These are phyloP conservation scores for Ornithoptera alexandrae DNA, from an alignment of 2,888 invertebrate genomes.

Conservation along the genomic window DNA sequence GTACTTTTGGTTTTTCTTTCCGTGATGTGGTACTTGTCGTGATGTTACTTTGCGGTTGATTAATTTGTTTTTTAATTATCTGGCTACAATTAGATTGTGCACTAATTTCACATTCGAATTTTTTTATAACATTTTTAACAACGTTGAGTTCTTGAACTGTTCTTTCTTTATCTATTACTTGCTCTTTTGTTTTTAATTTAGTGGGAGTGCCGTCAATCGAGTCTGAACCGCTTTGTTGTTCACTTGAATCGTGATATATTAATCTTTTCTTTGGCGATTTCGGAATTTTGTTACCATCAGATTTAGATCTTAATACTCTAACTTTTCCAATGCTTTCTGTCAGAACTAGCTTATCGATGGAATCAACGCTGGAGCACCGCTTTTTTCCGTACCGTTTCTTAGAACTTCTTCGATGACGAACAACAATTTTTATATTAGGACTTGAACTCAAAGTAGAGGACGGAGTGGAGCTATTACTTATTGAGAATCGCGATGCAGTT, in stretches of 20 bases:
- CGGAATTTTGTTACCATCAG: slow-evolving; percentile 69
- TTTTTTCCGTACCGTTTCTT: slow-evolving; percentile 73
- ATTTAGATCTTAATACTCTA: slow-evolving; percentile 68
- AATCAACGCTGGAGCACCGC: slow-evolving; percentile 74
- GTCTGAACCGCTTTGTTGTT: slow-evolving; percentile 64
- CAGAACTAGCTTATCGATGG: slow-evolving; percentile 63
- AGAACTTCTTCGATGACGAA: slow-evolving; percentile 66
- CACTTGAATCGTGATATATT: slow-evolving; percentile 61
- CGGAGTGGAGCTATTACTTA: slow-evolving; percentile 70
- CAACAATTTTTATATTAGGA: slow-evolving; percentile 74
- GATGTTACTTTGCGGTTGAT: slow-evolving; percentile 50
- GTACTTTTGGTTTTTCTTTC: slow-evolving; percentile 81
- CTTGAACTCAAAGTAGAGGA: slow-evolving; percentile 71
- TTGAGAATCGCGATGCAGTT: slow-evolving; percentile 51
- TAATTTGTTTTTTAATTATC: slow-evolving; percentile 66
- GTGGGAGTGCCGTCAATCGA: slow-evolving; percentile 63
- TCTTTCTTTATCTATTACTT: slow-evolving; percentile 38
- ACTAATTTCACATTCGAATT: slow-evolving; percentile 73
- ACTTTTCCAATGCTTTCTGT: slow-evolving; percentile 58
- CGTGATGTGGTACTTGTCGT: slow-evolving; percentile 47
- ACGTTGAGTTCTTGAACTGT: slow-evolving; percentile 49
- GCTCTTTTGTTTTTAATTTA: slow-evolving; percentile 41
- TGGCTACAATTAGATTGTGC: slow-evolving; percentile 55
- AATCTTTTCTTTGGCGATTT: slow-evolving; percentile 67
- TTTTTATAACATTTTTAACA: slow-evolving; percentile 72